phyloP scores from a whole-genome alignment of 2,888 invertebrate species.

The Strigamia transsilvanica region DNA sequence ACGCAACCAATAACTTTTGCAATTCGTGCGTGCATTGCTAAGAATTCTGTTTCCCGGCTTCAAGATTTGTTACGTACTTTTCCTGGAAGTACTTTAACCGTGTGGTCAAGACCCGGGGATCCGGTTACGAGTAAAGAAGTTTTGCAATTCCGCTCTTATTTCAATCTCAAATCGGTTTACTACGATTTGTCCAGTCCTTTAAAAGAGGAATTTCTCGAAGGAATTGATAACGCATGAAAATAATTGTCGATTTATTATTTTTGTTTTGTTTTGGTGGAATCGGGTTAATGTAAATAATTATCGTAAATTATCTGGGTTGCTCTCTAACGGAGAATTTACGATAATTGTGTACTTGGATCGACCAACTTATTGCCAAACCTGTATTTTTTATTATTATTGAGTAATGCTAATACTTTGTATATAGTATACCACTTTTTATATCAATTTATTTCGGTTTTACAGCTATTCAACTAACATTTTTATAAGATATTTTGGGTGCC shows the following conservation, averaged over 20 bases:
- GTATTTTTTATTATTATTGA: background rate
- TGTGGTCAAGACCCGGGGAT: slow-evolving; percentile 79
- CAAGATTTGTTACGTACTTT: slow-evolving; percentile 70
- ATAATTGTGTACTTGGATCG: background rate
- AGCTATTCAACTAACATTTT: too few species aligned
- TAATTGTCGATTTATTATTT: background rate
- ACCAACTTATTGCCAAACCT: background rate
- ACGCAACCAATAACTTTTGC: slow-evolving; percentile 80
- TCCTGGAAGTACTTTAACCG: slow-evolving; percentile 75
- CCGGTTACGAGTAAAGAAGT: slow-evolving; percentile 65
- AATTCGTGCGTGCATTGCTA: slow-evolving; percentile 75
- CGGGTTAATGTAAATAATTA: too few species aligned
- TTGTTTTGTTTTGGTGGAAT: background rate
- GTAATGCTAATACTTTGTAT: too few species aligned
- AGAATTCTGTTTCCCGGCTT: slow-evolving; percentile 72
- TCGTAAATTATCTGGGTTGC: too few species aligned
- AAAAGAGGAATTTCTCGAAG: slow-evolving; percentile 56
- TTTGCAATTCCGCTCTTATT: slow-evolving; percentile 55
- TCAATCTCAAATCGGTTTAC: slow-evolving; percentile 55
- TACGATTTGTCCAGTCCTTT: slow-evolving; percentile 56
- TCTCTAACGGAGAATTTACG: too few species aligned
- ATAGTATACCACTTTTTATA: too few species aligned
- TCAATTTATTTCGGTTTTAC: background rate
- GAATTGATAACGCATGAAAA: slow-evolving; percentile 51
- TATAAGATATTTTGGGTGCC: too few species aligned